Evolutionary conservation across 1,140 invertebrate species (phyloP).

Genomic region (Drosophila ogumai): DNA sequence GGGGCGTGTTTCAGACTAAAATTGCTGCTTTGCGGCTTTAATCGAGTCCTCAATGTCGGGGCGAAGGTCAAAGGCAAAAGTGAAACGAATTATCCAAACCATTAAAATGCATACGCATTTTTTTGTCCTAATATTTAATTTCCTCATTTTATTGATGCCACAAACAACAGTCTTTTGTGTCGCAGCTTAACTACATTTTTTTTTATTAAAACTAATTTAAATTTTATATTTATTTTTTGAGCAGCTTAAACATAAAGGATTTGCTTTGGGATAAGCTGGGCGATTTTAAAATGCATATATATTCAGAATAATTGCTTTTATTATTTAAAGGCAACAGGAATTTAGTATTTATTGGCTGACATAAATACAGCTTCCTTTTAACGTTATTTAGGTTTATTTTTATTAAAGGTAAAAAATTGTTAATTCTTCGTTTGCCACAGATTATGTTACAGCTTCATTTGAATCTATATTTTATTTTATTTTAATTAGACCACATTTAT

Average conservation of each 20-base stretch:
- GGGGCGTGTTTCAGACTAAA: conserved; percentile 15
- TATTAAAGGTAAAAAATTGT: background rate
- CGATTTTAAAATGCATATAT: background rate
- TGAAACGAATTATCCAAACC: conserved; percentile 22
- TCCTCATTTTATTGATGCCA: conserved; percentile 1
- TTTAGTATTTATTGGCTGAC: background rate
- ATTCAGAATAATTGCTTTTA: background rate
- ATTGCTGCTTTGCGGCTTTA: conserved; percentile 36
- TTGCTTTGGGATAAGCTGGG: background rate
- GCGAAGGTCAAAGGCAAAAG: conserved; percentile 36
- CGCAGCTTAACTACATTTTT: conserved; percentile 8
- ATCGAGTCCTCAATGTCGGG: conserved; percentile 17
- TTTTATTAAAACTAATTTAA: conserved; percentile 9
- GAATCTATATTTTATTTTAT: background rate
- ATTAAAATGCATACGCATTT: conserved; percentile 24
- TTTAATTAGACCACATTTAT: background rate
- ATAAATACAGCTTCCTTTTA: background rate
- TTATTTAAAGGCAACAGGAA: background rate
- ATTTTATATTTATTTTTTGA: background rate
- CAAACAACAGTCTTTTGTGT: conserved; percentile 10
- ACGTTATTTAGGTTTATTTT: background rate
- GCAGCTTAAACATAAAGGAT: background rate
- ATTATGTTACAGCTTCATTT: background rate
- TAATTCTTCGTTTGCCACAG: background rate
- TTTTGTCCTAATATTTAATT: conserved; percentile 1